Evolutionary conservation across 2,797 vertebrate species (phyloP), one percentile per base, ranked within the genome.

Genomic region (Spheniscus humboldti): DNA sequence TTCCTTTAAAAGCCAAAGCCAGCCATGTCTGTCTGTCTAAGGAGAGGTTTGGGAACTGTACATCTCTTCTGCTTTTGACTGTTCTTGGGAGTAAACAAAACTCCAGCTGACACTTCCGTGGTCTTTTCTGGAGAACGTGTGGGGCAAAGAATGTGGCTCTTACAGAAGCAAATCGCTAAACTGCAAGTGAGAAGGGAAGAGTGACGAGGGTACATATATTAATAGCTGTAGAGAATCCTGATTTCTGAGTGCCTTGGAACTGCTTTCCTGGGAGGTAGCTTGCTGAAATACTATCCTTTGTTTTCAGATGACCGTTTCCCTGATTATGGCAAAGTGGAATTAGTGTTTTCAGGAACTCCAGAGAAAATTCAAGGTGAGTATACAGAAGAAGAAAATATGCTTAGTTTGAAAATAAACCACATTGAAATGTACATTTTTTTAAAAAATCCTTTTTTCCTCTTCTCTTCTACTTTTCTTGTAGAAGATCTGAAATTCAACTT

Each of bases 281-380:
- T 88, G 48, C 18, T 94, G 37, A 95, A 76, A 56, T 77, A 33
- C 92, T 93, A 5, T 96, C 43, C 78, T 96, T 86, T 88, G 20
- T 92, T 98, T 98, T 84, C 97, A 99, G 99, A 99, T 98, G 98
- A 98, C 92, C 98, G 99, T 97, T 99, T 99, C 96, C 98, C 99
- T 84, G 98, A 99, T 96, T 98, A 98, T 1, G 98, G 99, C 48
- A 99, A 99, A 98, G 98, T 99, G 89, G 99, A 99, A 96, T 95
- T 99, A 80, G 97, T 99, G 77, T 99, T 99, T 97, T 99, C 99
- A 5, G 98, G 98, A 95, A 98, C 98, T 64, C 99, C 99, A 4
- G 99, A 99, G 97, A 99, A 98, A 97, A 98, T 99, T 77, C 98
- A 98, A 98, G 99, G 99, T 99, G 97, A 67, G 98, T 82, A 18